Conservation (phyloP, 2,797 vertebrate genomes). For the Anolis apletophallus region DNA sequence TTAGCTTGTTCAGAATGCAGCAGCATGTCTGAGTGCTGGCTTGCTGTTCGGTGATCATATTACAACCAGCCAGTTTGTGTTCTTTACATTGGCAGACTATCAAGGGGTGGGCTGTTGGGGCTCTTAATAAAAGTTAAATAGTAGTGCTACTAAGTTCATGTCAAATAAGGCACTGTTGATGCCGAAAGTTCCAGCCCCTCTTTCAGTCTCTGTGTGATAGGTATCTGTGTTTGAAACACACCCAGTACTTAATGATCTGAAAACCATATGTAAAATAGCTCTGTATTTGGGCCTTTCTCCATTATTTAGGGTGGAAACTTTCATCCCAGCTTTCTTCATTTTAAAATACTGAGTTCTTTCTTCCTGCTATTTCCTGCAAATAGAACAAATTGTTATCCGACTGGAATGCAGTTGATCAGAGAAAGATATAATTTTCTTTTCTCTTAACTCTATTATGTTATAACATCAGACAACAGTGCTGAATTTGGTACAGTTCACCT, state of each 20-base stretch:
- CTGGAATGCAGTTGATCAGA: constrained; percentile 58
- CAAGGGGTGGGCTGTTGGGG: background rate
- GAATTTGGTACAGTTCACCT: background rate
- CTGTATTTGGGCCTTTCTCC: background rate
- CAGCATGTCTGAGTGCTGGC: constrained; percentile 4
- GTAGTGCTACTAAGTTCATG: constrained; percentile 22
- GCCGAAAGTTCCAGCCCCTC: background rate
- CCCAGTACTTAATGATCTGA: background rate
- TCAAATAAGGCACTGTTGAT: constrained; percentile 6
- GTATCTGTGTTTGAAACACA: background rate
- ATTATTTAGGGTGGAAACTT: constrained; percentile 27
- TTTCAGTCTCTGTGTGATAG: background rate
- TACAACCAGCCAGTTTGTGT: background rate
- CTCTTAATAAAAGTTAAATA: constrained; percentile 42
- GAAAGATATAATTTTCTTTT: constrained; percentile 54
- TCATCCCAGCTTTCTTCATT: constrained; percentile 14
- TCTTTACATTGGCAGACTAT: constrained; percentile 5
- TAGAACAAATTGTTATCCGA: constrained; percentile 61
- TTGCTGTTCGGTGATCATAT: constrained; percentile 10
- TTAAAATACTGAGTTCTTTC: constrained; percentile 36
- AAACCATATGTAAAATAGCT: background rate
- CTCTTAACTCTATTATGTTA: constrained; percentile 61
- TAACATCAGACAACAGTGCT: background rate
- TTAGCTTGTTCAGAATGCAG: constrained; percentile 35
- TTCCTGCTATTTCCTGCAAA: constrained; percentile 39